Evolutionary conservation across 1,140 invertebrate genomes (phyloP), one percentile per base, ranked within the genome.

Genomic region (Pseudoatta argentina): DNA sequence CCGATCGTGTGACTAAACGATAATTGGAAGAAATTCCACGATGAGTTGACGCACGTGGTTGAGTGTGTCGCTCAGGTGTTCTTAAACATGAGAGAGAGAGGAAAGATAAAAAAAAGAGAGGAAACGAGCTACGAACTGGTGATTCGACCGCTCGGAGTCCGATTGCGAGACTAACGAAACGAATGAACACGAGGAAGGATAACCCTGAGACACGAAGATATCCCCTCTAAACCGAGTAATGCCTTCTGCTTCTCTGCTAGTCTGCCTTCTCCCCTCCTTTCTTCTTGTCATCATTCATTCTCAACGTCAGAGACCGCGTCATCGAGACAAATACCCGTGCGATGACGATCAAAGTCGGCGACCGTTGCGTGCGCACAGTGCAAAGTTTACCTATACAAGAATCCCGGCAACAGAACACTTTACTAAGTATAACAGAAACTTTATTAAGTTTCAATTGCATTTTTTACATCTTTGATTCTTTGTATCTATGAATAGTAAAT

Each of bases 131-230:
- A 85, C 85, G 66, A 85, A 55, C 82, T 64, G 72, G 30, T 66
- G 86, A 88, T 78, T 79, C 79, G 76, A 66, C 51, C 73, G 85
- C 88, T 89, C 88, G 73, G 87, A 89, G 82, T 86, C 89, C 85
- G 82, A 85, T 89, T 71, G 76, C 87, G 71, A 90, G 91, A 92
- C 90, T 91, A 53, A 71, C 18, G 75, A 61, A 39, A 18, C 2
- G 44, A 67, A 53, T 4, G n/a, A 77, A 44, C 53, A 27, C n/a
- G 21, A 75, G 55, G 59, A 75, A 48, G 59, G 21, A 55, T 73
- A 77, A 51, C 66, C 39, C 78, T 24, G 48, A 51, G 64, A 64
- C 21, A 69, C 79, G 53, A 61, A 86, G 88, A 89, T 87, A 87
- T 55, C 67, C 61, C 63, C 83, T 48, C 34, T 53, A 75, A 69